phyloP scores from a whole-genome alignment of 1,140 invertebrate genomes.

The Pogonognathellus flavescens region DNA sequence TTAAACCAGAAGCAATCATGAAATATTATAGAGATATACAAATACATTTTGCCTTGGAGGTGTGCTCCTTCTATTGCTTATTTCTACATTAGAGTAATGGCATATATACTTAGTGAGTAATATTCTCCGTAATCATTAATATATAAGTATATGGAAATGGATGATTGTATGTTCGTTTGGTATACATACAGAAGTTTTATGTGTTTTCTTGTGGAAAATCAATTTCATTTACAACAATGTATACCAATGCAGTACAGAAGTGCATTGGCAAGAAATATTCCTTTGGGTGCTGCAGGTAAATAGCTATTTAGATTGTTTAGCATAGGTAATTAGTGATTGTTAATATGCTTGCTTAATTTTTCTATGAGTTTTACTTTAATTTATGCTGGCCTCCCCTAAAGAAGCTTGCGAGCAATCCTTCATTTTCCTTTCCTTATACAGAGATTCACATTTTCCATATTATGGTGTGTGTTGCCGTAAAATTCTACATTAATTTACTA shows the following conservation, averaged over 20 bases:
- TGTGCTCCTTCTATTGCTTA: too few relatives aligned
- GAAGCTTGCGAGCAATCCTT: slow-evolving; percentile 11
- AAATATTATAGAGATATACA: not conserved
- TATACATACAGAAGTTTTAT: not conserved
- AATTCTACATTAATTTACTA: not conserved
- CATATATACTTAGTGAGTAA: too few relatives aligned
- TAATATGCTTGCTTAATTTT: slow-evolving; percentile 45
- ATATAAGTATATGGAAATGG: too few relatives aligned
- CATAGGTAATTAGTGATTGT: slow-evolving; percentile 44
- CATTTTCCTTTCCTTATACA: slow-evolving; percentile 33
- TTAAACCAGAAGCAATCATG: not conserved
- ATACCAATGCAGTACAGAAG: not conserved
- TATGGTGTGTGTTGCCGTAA: not conserved
- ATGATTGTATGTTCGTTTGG: too few relatives aligned
- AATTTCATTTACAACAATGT: not conserved
- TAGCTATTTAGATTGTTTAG: slow-evolving; percentile 42
- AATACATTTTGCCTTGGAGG: too few relatives aligned
- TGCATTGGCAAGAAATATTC: slow-evolving; percentile 10
- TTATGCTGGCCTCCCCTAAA: slow-evolving; percentile 23
- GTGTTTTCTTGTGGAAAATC: slow-evolving; percentile 16
- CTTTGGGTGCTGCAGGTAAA: slow-evolving; percentile 47
- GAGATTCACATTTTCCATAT: slow-evolving; percentile 14
- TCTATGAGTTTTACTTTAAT: slow-evolving; percentile 35
- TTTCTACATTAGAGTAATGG: too few relatives aligned
- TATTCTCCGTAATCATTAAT: too few relatives aligned